These are phyloP conservation scores for Sparidentex hasta DNA, from an alignment of 2,797 vertebrate genomes.

Conservation along the genomic window DNA sequence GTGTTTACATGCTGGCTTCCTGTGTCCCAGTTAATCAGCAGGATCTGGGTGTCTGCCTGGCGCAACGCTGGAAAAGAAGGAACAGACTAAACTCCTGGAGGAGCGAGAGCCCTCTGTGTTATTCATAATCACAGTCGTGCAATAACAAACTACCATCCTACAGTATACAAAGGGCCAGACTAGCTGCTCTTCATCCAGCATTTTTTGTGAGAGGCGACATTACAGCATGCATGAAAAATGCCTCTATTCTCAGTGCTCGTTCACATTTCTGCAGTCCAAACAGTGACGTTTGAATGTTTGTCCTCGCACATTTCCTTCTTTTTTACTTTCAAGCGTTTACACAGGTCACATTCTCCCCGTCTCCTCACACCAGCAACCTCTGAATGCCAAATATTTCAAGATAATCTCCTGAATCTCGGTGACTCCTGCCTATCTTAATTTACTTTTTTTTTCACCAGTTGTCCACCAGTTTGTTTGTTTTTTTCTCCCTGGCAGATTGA, in stretches of 20 bases:
- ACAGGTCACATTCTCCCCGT: neutral
- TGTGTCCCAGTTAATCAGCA: slow-evolving; percentile 77
- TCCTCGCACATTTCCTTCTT: neutral
- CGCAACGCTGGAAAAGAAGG: slow-evolving; percentile 41
- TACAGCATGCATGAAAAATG: slow-evolving; percentile 47
- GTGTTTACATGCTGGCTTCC: slow-evolving; percentile 81
- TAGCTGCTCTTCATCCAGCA: slow-evolving; percentile 60
- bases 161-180: slow-evolving; percentile 62
- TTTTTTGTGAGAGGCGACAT: slow-evolving; percentile 17
- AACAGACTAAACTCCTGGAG: slow-evolving; percentile 78
- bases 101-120: slow-evolving; percentile 49
- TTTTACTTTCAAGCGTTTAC: neutral
- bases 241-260: neutral
- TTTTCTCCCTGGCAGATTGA: slow-evolving; percentile 35
- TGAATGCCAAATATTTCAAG: slow-evolving; percentile 38
- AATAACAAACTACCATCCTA: slow-evolving; percentile 74
- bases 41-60: slow-evolving; percentile 77
- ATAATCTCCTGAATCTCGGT: slow-evolving; percentile 60
- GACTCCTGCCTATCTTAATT: slow-evolving; percentile 58
- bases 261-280: slow-evolving; percentile 5
- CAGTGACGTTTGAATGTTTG: neutral
- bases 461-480: slow-evolving; percentile 33
- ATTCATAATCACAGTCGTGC: slow-evolving; percentile 64
- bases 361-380: slow-evolving; percentile 7
- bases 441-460: slow-evolving; percentile 25